phyloP scores from a whole-genome alignment of 2,888 invertebrate genomes.

The Tachina grossa region DNA sequence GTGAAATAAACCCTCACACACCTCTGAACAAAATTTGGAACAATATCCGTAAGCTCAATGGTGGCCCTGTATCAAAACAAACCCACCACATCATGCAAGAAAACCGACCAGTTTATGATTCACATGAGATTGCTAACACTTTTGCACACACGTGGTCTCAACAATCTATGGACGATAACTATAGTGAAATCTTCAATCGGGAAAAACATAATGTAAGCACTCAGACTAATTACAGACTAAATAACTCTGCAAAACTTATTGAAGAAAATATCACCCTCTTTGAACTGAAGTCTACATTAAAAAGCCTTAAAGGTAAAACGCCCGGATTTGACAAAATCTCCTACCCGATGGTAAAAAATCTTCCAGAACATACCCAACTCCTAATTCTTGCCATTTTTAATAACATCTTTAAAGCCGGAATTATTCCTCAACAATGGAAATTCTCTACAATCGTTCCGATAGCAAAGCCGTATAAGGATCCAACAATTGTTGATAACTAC shows the following conservation, averaged over 20 bases:
- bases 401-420: conserved; percentile 23
- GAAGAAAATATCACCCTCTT: conserved; percentile 11
- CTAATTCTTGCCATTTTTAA: conserved; percentile 47
- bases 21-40: conserved; percentile 29
- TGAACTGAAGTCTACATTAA: conserved; percentile 27
- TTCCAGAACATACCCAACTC: neutral
- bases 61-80: neutral
- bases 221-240: neutral
- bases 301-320: conserved; percentile 43
- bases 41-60: conserved; percentile 23
- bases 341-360: conserved; percentile 47
- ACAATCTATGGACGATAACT: conserved; percentile 24
- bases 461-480: conserved; percentile 36
- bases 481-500: conserved; percentile 11
- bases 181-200: neutral
- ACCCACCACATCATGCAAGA: conserved; percentile 3
- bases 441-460: conserved; percentile 39
- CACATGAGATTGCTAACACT: neutral
- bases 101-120: neutral
- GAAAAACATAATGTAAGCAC: neutral
- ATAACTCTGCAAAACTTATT: neutral
- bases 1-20: conserved; percentile 32
- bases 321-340: conserved; percentile 58
- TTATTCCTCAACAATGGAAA: conserved; percentile 57
- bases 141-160: neutral